Evolutionary conservation across 2,888 invertebrate species (phyloP).

Genomic region (Acronicta leporina): DNA sequence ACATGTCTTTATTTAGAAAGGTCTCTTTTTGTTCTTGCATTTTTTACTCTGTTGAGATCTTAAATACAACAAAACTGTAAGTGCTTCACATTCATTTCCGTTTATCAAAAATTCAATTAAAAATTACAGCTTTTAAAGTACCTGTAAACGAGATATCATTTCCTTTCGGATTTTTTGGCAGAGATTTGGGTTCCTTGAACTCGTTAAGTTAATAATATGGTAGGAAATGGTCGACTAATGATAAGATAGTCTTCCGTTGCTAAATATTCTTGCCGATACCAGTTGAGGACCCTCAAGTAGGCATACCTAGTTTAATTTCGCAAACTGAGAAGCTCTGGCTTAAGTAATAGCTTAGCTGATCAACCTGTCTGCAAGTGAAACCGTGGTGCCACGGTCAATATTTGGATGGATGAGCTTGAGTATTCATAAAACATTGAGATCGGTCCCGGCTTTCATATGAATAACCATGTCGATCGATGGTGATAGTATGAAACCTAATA

Average conservation of each 20-base stretch:
- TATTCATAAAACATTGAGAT: no score
- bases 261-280: no score
- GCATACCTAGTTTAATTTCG: no score
- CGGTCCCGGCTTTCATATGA: no score
- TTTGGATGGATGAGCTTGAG: no score
- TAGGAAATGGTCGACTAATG: not conserved
- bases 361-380: no score
- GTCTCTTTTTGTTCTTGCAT: not conserved
- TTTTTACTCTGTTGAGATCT: conserved; percentile 5
- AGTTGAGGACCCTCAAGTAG: no score
- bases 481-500: no score
- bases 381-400: no score
- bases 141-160: conserved; percentile 19
- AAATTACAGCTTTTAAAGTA: conserved; percentile 28
- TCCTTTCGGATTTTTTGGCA: conserved; percentile 28
- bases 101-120: conserved; percentile 32
- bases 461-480: no score
- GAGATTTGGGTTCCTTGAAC: conserved; percentile 14
- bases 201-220: conserved; percentile 12
- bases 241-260: not conserved
- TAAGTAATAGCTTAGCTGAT: no score
- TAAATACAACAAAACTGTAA: conserved; percentile 12
- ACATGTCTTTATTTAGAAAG: not conserved
- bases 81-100: conserved; percentile 14
- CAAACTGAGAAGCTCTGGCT: no score